These are phyloP conservation scores for Pogonomyrmex californicus DNA, from an alignment of 1,140 invertebrate genomes.

Conservation along the genomic window DNA sequence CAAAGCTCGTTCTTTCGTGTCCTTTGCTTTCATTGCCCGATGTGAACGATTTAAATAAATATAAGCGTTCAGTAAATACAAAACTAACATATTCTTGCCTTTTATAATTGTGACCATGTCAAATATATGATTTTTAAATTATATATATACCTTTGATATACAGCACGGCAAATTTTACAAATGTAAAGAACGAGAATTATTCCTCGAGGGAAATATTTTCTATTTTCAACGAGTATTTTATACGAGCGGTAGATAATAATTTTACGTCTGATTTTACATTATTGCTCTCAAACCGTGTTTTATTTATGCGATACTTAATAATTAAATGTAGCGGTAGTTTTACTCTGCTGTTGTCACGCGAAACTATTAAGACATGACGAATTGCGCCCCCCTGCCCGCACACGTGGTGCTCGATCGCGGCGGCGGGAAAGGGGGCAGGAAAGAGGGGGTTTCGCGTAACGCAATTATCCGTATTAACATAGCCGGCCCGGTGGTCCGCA, in stretches of 20 bases:
- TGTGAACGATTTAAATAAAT: not conserved
- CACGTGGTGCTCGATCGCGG: conserved; percentile 46
- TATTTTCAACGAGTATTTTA: not conserved
- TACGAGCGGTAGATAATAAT: not conserved
- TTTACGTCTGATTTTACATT: not conserved
- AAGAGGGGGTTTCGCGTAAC: conserved; percentile 65
- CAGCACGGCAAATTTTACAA: not conserved
- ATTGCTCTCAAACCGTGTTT: not conserved
- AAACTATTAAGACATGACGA: not conserved
- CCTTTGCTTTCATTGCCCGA: not conserved
- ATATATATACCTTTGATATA: not conserved
- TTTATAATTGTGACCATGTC: not conserved
- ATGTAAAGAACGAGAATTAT: not conserved
- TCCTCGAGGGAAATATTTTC: not conserved
- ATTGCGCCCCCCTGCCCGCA: conserved; percentile 46
- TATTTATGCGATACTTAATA: not conserved
- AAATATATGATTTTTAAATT: not conserved
- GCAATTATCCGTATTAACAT: conserved; percentile 80
- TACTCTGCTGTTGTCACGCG: not conserved
- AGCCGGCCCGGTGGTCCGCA: conserved; percentile 73
- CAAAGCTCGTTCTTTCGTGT: not conserved
- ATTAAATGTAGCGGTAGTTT: not conserved
- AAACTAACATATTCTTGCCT: not conserved
- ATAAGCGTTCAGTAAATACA: not conserved
- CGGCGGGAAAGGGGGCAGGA: not conserved